Evolutionary conservation across 2,113 vertebrate species (phyloP), one percentile per base, ranked within the genome.

Genomic region (Tor tambroides): DNA sequence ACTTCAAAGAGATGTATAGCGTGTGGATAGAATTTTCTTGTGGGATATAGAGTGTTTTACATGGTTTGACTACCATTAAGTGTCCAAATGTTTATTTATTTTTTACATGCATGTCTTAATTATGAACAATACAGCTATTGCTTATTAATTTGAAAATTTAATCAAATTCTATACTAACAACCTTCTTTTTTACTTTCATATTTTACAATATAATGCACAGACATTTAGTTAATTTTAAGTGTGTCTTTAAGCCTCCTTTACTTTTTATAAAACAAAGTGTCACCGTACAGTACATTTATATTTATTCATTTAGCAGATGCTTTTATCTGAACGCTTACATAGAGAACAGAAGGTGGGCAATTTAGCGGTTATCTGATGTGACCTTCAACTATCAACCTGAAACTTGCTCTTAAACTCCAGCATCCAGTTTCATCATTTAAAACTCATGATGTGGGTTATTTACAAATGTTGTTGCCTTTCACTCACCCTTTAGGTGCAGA

Each of bases 391-490:
- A 74, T 23, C 9, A 74, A 41, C 5, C 5, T 74, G 71, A 41
- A 74, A 74, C 21, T 12, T 41, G 35, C 10, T 41, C 10, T 74
- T 72, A 74, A 41, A 41, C 10, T n/a, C 21, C 21, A n/a, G 71
- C 11, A 0, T 72, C 69, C 12, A 43, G 26, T 19, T 77, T 30
- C 38, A 67, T 82, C 35, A 82, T 82, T 69, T 49, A 49, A 63
- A 30, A 49, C 61, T 21, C 41, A 10, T 43, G 59, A 61, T 2
- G 5, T 35, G 26, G 19, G 1, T 51, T 83, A 49, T 30, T 83
- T 54, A 54, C 43, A 32, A 69, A 46, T 65, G n/a, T 21, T 81
- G 6, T n/a, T 80, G 59, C 17, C 80, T 71, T 83, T 49, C 41
- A 32, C 19, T 51, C 9, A 43, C n/a, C 63, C 63, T 71, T 83